Percentiles rank a stretch among this genome's conserved stretches.
Conservation (phyloP, 2,797 vertebrate genomes). For the Thalassophryne amazonica region DNA sequence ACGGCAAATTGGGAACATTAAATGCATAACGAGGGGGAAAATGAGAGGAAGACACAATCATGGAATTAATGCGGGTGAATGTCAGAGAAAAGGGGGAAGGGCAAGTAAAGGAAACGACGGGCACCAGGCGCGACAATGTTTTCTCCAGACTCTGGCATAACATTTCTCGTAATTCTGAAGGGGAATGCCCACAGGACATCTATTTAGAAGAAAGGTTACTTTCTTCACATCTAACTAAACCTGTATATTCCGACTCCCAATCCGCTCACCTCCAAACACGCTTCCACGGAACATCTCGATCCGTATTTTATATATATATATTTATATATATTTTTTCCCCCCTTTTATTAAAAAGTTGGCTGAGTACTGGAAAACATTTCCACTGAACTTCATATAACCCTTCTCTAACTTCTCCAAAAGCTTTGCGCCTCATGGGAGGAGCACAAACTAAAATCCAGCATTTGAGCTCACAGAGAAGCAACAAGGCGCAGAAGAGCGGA, state of each 20-base stretch:
- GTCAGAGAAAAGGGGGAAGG: constrained; percentile 59
- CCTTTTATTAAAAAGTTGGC: constrained; percentile 74
- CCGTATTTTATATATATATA: too few species aligned
- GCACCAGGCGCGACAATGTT: constrained; percentile 32
- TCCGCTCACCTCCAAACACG: constrained; percentile 58
- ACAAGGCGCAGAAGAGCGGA: constrained; percentile 74
- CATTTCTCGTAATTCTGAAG: constrained; percentile 54
- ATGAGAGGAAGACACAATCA: constrained; percentile 74
- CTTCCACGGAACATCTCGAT: constrained; percentile 64
- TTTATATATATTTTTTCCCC: too few species aligned
- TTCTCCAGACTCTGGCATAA: constrained; percentile 32
- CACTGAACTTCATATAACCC: constrained; percentile 78
- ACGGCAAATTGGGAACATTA: constrained; percentile 80
- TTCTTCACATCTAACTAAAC: constrained; percentile 54
- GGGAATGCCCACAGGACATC: constrained; percentile 61
- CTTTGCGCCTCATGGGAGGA: constrained; percentile 71
- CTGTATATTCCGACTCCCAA: constrained; percentile 59
- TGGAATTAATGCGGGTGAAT: constrained; percentile 72
- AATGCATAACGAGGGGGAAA: constrained; percentile 77
- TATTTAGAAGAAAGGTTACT: constrained; percentile 55
- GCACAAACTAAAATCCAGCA: constrained; percentile 75
- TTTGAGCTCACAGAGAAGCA: constrained; percentile 77
- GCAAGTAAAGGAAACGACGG: constrained; percentile 49
- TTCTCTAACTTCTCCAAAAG: constrained; percentile 76
- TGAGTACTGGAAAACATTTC: constrained; percentile 59